These are phyloP conservation scores for Idaea biselata DNA, from an alignment of 2,888 invertebrate genomes.

Conservation along the genomic window DNA sequence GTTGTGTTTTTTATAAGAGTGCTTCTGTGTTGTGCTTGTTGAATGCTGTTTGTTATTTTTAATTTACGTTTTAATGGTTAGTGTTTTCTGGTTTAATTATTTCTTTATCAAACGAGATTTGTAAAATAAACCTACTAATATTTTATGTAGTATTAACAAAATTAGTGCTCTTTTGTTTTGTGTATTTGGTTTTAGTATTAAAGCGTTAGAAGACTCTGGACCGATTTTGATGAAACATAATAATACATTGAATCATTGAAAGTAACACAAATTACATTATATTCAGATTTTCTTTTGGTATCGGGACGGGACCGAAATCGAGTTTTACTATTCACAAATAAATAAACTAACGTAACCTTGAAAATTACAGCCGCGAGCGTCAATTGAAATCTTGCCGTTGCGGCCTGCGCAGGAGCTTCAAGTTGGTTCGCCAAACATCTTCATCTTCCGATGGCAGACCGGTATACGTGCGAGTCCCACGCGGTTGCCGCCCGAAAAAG, in stretches of 20 bases:
- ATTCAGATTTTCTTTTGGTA: too few species aligned
- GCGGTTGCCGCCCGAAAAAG: conserved; percentile 42
- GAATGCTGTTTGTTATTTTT: background rate
- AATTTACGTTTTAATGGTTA: background rate
- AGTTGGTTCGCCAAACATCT: conserved; percentile 53
- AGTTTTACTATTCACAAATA: background rate
- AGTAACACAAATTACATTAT: too few species aligned
- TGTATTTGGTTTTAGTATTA: background rate
- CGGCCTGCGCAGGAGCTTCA: conserved; percentile 47
- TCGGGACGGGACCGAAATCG: background rate
- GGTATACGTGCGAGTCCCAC: conserved; percentile 13
- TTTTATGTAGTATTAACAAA: too few species aligned
- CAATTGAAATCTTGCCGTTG: conserved; percentile 61
- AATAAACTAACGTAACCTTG: background rate
- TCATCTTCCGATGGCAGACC: conserved; percentile 59
- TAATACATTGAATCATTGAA: background rate
- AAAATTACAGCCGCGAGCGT: conserved; percentile 45
- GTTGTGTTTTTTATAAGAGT: background rate
- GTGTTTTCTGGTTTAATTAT: background rate
- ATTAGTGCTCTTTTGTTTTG: background rate
- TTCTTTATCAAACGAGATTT: background rate
- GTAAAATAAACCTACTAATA: too few species aligned
- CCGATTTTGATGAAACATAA: background rate
- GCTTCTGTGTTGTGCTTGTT: background rate
- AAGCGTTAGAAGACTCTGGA: background rate